Evolutionary conservation across 2,113 vertebrate genomes (phyloP).

Genomic region (Brachyistius frenatus): DNA sequence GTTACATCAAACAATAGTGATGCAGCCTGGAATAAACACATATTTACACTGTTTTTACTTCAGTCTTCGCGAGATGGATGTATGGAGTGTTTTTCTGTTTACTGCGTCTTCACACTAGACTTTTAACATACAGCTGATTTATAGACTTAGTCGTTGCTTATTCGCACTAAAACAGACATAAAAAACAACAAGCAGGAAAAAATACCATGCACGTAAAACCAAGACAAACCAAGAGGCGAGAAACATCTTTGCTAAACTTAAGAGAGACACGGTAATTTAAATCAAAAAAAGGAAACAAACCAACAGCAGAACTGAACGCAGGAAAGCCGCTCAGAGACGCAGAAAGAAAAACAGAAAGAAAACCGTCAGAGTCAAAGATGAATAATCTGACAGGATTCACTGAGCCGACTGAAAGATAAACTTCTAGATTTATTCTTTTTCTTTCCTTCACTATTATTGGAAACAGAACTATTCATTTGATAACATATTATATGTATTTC

Average conservation of each 20-base stretch:
- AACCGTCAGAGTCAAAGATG: too few species aligned
- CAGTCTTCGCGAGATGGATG: constrained; percentile 34
- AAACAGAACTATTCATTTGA: too few species aligned
- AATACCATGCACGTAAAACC: neutral
- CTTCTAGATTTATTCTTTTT: too few species aligned
- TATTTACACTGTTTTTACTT: constrained; percentile 55
- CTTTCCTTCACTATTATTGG: too few species aligned
- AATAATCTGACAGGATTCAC: too few species aligned
- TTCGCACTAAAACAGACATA: constrained; percentile 22
- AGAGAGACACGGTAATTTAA: neutral
- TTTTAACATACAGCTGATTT: constrained; percentile 55
- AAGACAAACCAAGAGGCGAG: neutral
- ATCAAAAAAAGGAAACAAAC: neutral
- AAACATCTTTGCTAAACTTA: neutral
- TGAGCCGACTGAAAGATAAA: too few species aligned
- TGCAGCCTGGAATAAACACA: constrained; percentile 33
- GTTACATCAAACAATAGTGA: constrained; percentile 58
- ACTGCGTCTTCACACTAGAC: constrained; percentile 24
- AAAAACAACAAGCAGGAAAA: constrained; percentile 6
- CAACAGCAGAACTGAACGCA: too few species aligned
- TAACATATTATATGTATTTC: too few species aligned
- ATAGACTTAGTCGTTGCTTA: constrained; percentile 49
- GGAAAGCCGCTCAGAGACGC: too few species aligned
- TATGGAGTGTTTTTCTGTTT: constrained; percentile 50
- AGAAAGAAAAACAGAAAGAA: too few species aligned